Evolutionary conservation across 1,140 invertebrate genomes (phyloP), one percentile per base, ranked within the genome.

Genomic region (Cyphomyrmex costatus): DNA sequence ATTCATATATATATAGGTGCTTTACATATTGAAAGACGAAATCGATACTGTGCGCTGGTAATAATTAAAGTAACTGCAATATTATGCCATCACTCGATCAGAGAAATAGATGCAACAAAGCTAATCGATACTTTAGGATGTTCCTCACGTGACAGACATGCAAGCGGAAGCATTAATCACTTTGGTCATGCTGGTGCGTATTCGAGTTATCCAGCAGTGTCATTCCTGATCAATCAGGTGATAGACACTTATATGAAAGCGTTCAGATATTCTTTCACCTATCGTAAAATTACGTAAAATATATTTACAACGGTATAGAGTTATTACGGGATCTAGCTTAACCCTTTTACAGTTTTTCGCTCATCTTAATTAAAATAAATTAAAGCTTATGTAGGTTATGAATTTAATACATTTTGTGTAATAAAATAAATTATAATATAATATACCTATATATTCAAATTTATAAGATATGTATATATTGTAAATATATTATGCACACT

Each of bases 131-230:
- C 70, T 77, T 49, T 53, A 36, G 8, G 36, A 80, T 74, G 21
- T 76, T 76, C 46, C 33, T 85, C 85, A 80, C 74, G 68, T 70
- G 56, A 87, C 79, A 89, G 74, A 88, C 89, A 90, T 89, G 89
- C 89, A 89, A 89, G 88, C 78, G 79, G 21, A 68, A 90, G 88
- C 88, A 46, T 89, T 82, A 87, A 56, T 85, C 61, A 53, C 65
- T 89, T 90, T 74, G 63, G n/a, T 89, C 88, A 89, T 89, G 68
- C 94, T 94, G 85, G 89, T 90, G 88, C 88, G 84, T 86, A 73
- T 36, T 89, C 60, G 89, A 19, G 42, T 68, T 49, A 61, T 86
- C 73, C 85, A 88, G 77, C 61, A 56, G 88, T 89, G 88, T 89
- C 71, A 68, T 70, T 86, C 87, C 87, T 89, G 87, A 89, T 77